A percentile compares a stretch with the other conserved stretches of the same genome.
Conservation (phyloP, 2,888 invertebrate genomes). For the Parapristionchus giblindavisi region DNA sequence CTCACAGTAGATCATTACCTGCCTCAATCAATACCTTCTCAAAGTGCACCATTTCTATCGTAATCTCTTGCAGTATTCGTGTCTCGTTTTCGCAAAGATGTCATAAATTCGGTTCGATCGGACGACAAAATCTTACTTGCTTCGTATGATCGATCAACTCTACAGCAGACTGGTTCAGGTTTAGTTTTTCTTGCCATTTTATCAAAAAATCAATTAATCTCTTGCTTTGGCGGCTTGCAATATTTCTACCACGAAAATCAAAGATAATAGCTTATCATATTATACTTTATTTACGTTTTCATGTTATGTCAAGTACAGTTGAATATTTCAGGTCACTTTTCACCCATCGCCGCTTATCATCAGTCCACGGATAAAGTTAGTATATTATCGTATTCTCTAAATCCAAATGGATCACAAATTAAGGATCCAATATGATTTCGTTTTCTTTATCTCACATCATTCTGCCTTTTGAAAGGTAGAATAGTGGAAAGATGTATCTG, state of each 20-base stretch:
- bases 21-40: too few relatives aligned
- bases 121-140: slow-evolving; percentile 67
- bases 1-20: too few relatives aligned
- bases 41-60: too few relatives aligned
- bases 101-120: slow-evolving; percentile 46
- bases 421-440: too few relatives aligned
- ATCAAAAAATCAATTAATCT: background rate
- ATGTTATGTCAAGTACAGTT: background rate
- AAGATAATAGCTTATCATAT: background rate
- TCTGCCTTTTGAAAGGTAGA: too few relatives aligned
- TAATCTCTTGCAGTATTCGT: slow-evolving; percentile 44
- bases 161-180: slow-evolving; percentile 71
- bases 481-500: too few relatives aligned
- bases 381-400: background rate
- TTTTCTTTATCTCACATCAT: too few relatives aligned
- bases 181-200: too few relatives aligned
- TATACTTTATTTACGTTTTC: too few relatives aligned
- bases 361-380: slow-evolving; percentile 59
- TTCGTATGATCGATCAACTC: slow-evolving; percentile 68
- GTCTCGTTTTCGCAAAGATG: slow-evolving; percentile 45
- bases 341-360: slow-evolving; percentile 71
- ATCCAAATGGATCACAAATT: too few relatives aligned
- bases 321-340: slow-evolving; percentile 64
- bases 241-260: background rate
- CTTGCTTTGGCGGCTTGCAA: background rate